Evolutionary conservation across 2,797 vertebrate species (phyloP).

Genomic region (Mormyrus hasselquistii): DNA sequence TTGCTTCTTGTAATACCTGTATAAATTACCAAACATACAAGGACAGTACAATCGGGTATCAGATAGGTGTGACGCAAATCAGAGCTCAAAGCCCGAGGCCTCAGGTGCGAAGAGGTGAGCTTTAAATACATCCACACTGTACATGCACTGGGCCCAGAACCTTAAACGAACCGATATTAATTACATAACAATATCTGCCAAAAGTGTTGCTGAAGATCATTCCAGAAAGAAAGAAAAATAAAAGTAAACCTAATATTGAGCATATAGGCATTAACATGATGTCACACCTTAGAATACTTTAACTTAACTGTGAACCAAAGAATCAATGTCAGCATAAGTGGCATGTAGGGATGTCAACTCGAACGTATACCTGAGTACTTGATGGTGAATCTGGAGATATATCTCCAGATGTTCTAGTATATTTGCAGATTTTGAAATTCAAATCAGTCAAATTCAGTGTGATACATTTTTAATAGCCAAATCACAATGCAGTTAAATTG

Average conservation of each 20-base stretch:
- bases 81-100: not conserved
- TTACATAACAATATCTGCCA: not conserved
- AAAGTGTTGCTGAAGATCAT: not conserved
- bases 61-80: not conserved
- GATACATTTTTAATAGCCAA: not conserved
- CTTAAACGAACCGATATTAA: not conserved
- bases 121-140: not conserved
- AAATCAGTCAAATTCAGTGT: not conserved
- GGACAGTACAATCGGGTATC: not conserved
- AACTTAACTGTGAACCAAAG: not conserved
- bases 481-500: not conserved
- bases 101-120: not conserved
- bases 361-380: not conserved
- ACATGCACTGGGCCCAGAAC: not conserved
- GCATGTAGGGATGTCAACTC: not conserved
- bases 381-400: too few species aligned
- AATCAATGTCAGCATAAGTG: not conserved
- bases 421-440: not conserved
- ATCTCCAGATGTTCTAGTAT: not conserved
- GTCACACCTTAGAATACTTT: not conserved
- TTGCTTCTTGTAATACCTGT: not conserved
- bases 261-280: not conserved
- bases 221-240: not conserved
- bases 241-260: not conserved
- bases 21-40: not conserved